phyloP scores from a whole-genome alignment of 2,888 invertebrate species.

The Lasius platythorax region DNA sequence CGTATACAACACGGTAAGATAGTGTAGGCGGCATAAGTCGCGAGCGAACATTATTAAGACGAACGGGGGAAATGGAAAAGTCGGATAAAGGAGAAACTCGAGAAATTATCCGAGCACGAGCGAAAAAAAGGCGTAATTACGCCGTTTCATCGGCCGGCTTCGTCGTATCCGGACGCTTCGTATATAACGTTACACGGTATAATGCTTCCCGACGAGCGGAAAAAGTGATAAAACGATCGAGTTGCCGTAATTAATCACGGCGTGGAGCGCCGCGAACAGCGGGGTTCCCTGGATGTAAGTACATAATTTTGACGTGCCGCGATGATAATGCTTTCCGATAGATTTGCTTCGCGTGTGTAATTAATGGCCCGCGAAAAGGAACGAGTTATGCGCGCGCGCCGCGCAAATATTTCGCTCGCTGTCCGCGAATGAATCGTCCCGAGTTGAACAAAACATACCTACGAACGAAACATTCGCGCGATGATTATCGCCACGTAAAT shows the following conservation, averaged over 20 bases:
- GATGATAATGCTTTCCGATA: slow-evolving; percentile 57
- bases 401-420: background rate
- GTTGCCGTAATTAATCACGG: slow-evolving; percentile 55
- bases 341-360: slow-evolving; percentile 55
- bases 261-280: slow-evolving; percentile 27
- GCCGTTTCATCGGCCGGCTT: slow-evolving; percentile 26
- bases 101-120: background rate
- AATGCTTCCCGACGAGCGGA: slow-evolving; percentile 45
- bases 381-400: slow-evolving; percentile 24
- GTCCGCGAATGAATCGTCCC: slow-evolving; percentile 1
- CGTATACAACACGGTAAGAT: background rate
- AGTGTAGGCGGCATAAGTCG: background rate
- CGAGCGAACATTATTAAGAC: background rate
- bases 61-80: background rate
- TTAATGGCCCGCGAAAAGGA: slow-evolving; percentile 53
- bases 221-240: slow-evolving; percentile 57
- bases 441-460: too few relatives aligned
- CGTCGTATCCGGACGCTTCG: slow-evolving; percentile 34
- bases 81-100: slow-evolving; percentile 14
- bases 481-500: slow-evolving; percentile 8
- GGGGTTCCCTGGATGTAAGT: slow-evolving; percentile 30
- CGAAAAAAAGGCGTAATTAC: slow-evolving; percentile 25
- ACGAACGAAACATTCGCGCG: background rate
- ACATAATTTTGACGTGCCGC: slow-evolving; percentile 55
- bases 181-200: slow-evolving; percentile 46